Evolutionary conservation across 1,140 invertebrate species (phyloP).

Genomic region (Apis florea): DNA sequence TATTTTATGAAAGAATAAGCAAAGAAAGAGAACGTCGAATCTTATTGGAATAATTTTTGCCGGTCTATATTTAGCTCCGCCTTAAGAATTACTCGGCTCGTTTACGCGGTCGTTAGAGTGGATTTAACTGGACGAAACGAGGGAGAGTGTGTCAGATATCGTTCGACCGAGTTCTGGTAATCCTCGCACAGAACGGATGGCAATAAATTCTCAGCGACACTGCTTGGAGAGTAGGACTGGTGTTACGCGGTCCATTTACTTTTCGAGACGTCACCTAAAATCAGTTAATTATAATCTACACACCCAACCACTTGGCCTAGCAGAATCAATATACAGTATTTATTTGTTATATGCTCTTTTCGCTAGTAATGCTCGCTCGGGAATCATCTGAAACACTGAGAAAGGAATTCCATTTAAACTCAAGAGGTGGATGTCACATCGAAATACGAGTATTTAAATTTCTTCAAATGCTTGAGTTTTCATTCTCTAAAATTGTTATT

Average conservation of each 20-base stretch:
- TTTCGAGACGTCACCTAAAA: constrained; percentile 26
- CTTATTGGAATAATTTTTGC: constrained; percentile 12
- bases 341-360: no score
- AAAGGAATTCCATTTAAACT: no score
- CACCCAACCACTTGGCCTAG: neutral
- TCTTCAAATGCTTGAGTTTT: no score
- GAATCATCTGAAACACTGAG: no score
- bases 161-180: constrained; percentile 60
- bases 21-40: neutral
- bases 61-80: constrained; percentile 28
- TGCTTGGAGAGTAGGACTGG: neutral
- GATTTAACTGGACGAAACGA: constrained; percentile 55
- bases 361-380: no score
- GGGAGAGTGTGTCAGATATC: constrained; percentile 58
- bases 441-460: no score
- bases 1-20: neutral
- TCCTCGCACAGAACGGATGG: constrained; percentile 43
- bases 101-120: constrained; percentile 53
- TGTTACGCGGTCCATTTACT: constrained; percentile 35
- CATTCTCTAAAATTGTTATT: no score
- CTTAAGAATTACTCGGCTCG: constrained; percentile 37
- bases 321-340: neutral
- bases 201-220: constrained; percentile 49
- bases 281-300: constrained; percentile 39
- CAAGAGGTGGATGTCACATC: no score